Conservation (phyloP, 2,113 vertebrate genomes). For the Lonchura striata region DNA sequence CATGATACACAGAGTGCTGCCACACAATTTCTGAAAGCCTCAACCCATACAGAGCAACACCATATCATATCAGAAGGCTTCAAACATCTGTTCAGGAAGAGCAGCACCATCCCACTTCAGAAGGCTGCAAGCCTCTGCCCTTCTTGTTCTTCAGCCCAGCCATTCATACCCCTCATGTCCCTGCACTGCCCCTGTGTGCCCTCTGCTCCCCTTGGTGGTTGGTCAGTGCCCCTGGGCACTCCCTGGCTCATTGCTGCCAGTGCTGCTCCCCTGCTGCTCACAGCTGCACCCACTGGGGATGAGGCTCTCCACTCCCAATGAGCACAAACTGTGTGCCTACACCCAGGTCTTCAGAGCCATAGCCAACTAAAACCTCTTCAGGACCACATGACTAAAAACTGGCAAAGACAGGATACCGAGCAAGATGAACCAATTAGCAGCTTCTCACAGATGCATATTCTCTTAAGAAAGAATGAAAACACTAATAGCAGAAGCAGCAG, state of each 20-base stretch:
- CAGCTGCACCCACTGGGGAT: background rate
- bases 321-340: background rate
- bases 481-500: background rate
- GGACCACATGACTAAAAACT: background rate
- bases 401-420: accelerated
- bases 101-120: background rate
- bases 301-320: background rate
- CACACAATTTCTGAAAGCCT: background rate
- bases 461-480: background rate
- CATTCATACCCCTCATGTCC: too few species aligned
- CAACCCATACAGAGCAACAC: background rate
- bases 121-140: background rate
- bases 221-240: background rate
- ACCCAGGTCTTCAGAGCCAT: background rate
- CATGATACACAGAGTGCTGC: background rate
- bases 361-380: background rate
- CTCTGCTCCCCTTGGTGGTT: background rate
- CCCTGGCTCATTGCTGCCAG: background rate
- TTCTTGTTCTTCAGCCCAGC: background rate
- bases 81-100: background rate
- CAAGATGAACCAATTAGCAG: background rate
- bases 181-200: background rate
- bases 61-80: background rate
- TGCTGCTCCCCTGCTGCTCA: background rate
- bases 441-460: background rate